phyloP scores from a whole-genome alignment of 2,888 invertebrate species.

The Amiota minor region DNA sequence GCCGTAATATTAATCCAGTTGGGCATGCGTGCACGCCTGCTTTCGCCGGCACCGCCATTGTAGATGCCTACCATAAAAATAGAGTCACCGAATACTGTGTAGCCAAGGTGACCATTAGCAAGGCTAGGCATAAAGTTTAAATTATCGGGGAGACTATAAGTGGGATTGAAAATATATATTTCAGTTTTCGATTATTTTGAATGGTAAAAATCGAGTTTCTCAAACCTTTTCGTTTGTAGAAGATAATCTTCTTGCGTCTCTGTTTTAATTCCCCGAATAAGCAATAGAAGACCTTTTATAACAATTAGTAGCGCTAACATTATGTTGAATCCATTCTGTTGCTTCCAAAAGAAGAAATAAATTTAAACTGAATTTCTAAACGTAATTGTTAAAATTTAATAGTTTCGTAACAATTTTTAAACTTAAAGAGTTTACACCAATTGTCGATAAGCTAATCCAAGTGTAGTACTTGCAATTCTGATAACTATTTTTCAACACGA shows the following conservation, averaged over 20 bases:
- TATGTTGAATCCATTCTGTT: background rate
- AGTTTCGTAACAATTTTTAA: too few species aligned
- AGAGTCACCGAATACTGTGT: constrained; percentile 77
- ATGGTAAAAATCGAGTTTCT: background rate
- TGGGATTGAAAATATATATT: background rate
- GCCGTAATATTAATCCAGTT: constrained; percentile 75
- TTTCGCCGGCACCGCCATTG: constrained; percentile 76
- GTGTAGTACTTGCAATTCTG: background rate
- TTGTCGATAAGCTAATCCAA: background rate
- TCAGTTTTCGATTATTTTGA: background rate
- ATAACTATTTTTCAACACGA: too few species aligned
- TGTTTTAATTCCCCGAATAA: background rate
- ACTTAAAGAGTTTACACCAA: too few species aligned
- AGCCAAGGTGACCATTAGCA: constrained; percentile 78
- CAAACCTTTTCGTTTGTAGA: constrained; percentile 6
- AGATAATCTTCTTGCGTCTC: background rate
- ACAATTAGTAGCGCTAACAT: background rate
- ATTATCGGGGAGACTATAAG: constrained; percentile 75
- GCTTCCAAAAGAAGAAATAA: background rate
- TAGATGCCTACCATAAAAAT: constrained; percentile 78
- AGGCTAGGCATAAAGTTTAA: constrained; percentile 77
- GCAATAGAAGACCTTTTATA: background rate
- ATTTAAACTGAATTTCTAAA: background rate
- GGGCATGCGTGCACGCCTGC: constrained; percentile 78
- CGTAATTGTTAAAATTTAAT: too few species aligned